These are phyloP conservation scores for Grammomys dolichurus DNA, from an alignment of 2,113 vertebrate genomes.

Conservation along the genomic window DNA sequence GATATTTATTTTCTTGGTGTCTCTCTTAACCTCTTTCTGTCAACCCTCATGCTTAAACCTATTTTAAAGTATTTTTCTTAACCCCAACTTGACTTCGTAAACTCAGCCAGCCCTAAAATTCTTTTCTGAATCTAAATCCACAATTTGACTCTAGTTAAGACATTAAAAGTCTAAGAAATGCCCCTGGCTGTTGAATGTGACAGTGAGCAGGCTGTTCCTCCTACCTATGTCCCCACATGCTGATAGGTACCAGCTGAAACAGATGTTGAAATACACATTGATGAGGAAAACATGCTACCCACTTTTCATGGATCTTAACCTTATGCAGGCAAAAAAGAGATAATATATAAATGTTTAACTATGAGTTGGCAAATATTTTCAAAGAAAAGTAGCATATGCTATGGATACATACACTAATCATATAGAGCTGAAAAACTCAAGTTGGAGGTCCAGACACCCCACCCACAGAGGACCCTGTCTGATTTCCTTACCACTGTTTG, in stretches of 20 bases:
- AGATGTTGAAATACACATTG: not conserved
- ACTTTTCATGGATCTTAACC: not conserved
- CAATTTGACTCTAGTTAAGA: not conserved
- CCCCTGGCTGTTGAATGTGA: not conserved
- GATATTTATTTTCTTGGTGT: not conserved
- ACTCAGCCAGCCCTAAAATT: not conserved
- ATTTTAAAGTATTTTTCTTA: not conserved
- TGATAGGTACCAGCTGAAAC: not conserved
- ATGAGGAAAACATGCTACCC: not conserved
- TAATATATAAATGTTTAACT: conserved; percentile 27
- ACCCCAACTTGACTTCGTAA: not conserved
- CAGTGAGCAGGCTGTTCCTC: not conserved
- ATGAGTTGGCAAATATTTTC: conserved; percentile 45
- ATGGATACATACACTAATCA: not conserved
- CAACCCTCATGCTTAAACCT: not conserved
- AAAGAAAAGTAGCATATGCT: conserved; percentile 26
- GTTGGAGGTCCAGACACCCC: no score
- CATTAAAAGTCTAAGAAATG: not conserved
- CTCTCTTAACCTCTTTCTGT: not conserved
- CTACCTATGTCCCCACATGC: not conserved
- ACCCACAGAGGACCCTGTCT: not conserved
- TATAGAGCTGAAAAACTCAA: not conserved
- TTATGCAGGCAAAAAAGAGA: conserved; percentile 8
- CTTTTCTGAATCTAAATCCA: not conserved
- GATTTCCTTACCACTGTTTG: not conserved